Evolutionary conservation across 2,113 vertebrate species (phyloP), one percentile per base, ranked within the genome.

Genomic region (Spea bombifrons): DNA sequence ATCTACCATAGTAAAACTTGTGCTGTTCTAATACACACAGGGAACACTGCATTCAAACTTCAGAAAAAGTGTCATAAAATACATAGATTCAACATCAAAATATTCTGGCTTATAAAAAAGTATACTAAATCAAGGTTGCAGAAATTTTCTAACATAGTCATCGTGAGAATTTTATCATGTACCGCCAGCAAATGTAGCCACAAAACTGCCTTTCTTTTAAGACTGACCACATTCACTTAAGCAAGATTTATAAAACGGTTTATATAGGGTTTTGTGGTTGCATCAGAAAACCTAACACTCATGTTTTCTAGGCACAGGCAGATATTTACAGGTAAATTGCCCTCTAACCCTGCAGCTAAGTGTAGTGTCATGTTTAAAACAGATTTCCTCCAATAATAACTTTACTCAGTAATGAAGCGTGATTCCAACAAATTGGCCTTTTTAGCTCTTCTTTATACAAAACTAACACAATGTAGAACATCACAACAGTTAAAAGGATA

Each of bases 311-410:
- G 76, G 69, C 64, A 72, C 47, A 64, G 44, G 57, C 16, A 53
- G 68, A 50, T 72, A 6, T 78, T 66, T 79, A 55, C n/a, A 73
- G 70, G 69, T 44, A 73, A 66, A 30, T 12, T 30, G 50, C 66
- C 63, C 43, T 66, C 48, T 69, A 76, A 69, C 48, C 47, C 52
- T n/a, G 15, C 8, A 69, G 53, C 43, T 57, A 4, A 59, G 46
- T 81, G 66, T 66, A 82, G 55, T 73, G 12, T 82, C 59, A 5
- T 15, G 52, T 76, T 83, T 53, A 66, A 82, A 71, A 76, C 43
- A 69, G 5, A 15, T 46, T 67, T 59, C 30, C 10, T 15, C 73
- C 7, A 59, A 47, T 4, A 12, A n/a, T 57, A n/a, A 76, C 8
- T 45, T 61, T 43, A 5, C 5, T 30, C 57, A 7, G 16, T 7